Conservation (phyloP, 2,888 invertebrate species). For the Sphinx pinastri region DNA sequence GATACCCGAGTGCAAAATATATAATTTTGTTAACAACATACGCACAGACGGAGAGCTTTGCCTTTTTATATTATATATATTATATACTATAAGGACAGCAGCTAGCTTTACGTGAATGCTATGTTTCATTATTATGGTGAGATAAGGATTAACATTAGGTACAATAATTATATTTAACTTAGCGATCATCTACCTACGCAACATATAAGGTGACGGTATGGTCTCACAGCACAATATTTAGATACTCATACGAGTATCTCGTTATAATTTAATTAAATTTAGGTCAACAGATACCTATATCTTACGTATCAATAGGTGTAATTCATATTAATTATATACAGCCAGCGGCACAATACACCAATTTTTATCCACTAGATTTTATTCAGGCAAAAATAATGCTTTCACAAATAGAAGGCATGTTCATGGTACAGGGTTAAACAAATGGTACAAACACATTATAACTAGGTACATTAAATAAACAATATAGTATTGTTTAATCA, state of each 20-base stretch:
- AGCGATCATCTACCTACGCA: slow-evolving; percentile 49
- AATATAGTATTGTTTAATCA: slow-evolving; percentile 7
- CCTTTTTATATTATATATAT: background rate
- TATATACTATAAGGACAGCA: background rate
- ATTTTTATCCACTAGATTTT: slow-evolving; percentile 8
- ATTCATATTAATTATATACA: slow-evolving; percentile 55
- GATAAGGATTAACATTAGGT: slow-evolving; percentile 28
- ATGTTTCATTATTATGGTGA: slow-evolving; percentile 22
- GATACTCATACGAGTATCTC: slow-evolving; percentile 42
- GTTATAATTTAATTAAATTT: slow-evolving; percentile 37
- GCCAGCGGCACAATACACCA: slow-evolving; percentile 41
- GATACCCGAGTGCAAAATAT: background rate
- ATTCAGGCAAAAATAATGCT: slow-evolving; percentile 60
- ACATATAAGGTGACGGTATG: slow-evolving; percentile 55
- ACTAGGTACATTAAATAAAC: slow-evolving; percentile 25
- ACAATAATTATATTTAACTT: slow-evolving; percentile 37
- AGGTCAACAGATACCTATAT: slow-evolving; percentile 34
- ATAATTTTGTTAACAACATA: background rate
- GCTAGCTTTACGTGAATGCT: slow-evolving; percentile 1
- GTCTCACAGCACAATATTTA: slow-evolving; percentile 63
- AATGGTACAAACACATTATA: slow-evolving; percentile 34
- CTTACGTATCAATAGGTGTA: slow-evolving; percentile 62
- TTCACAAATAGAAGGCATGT: slow-evolving; percentile 71
- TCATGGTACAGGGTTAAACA: slow-evolving; percentile 63
- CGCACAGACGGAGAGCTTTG: slow-evolving; percentile 15